Evolutionary conservation across 2,888 invertebrate genomes (phyloP).

Genomic region (Cephus sareptanus): DNA sequence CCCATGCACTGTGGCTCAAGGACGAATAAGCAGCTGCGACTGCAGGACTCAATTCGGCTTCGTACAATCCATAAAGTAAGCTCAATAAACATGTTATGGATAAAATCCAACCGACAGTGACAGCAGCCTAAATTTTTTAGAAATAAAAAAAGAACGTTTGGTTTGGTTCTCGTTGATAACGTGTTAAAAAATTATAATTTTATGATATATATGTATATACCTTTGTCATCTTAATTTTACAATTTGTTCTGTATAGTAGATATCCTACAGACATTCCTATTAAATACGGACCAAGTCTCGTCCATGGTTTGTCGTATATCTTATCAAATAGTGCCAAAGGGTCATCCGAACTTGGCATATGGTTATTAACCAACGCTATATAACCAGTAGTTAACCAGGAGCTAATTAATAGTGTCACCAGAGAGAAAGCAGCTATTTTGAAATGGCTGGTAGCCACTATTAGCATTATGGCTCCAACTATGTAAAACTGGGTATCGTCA

Average conservation of each 20-base stretch:
- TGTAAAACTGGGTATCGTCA: slow-evolving; percentile 89
- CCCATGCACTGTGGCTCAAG: slow-evolving; percentile 87
- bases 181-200: slow-evolving; percentile 30
- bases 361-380: slow-evolving; percentile 82
- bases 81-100: slow-evolving; percentile 76
- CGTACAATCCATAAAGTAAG: slow-evolving; percentile 83
- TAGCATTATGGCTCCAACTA: slow-evolving; percentile 83
- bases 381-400: slow-evolving; percentile 85
- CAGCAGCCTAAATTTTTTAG: slow-evolving; percentile 68
- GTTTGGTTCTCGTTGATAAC: too few relatives aligned
- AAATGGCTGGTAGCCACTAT: slow-evolving; percentile 85
- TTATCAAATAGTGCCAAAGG: slow-evolving; percentile 88
- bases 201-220: slow-evolving; percentile 59
- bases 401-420: slow-evolving; percentile 76
- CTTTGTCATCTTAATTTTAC: slow-evolving; percentile 79
- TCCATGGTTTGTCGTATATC: slow-evolving; percentile 92
- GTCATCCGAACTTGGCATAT: slow-evolving; percentile 82
- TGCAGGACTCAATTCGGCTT: slow-evolving; percentile 75
- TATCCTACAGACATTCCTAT: slow-evolving; percentile 88
- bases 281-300: slow-evolving; percentile 84
- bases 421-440: slow-evolving; percentile 77
- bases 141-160: too few relatives aligned
- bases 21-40: slow-evolving; percentile 84
- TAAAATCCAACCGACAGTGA: slow-evolving; percentile 77
- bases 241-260: slow-evolving; percentile 84